phyloP scores from a whole-genome alignment of 2,888 invertebrate species.

The Trissoscelio sp. region DNA sequence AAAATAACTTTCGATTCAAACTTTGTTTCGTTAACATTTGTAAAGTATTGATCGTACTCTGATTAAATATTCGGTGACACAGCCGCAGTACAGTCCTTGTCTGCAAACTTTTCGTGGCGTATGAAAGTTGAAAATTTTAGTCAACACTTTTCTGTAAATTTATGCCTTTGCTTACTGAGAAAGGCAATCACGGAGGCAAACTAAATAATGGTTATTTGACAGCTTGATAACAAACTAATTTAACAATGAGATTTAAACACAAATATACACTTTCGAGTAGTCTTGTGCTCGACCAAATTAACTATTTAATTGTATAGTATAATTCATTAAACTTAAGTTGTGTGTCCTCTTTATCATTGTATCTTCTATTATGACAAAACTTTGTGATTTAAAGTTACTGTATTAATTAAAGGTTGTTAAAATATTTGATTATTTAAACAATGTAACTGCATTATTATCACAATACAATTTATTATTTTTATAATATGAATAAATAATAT shows the following conservation, averaged over 20 bases:
- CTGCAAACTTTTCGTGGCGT: slow-evolving; percentile 21
- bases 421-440: no score
- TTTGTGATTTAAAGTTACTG: slow-evolving; percentile 5
- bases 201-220: slow-evolving; percentile 61
- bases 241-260: slow-evolving; percentile 49
- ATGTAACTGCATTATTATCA: no score
- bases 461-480: no score
- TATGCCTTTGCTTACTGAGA: slow-evolving; percentile 33
- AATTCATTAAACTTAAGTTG: slow-evolving; percentile 37
- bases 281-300: slow-evolving; percentile 33
- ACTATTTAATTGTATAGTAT: slow-evolving; percentile 38
- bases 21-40: slow-evolving; percentile 55
- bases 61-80: slow-evolving; percentile 59
- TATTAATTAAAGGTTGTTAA: not conserved
- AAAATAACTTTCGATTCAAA: slow-evolving; percentile 39
- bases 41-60: slow-evolving; percentile 51
- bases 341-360: slow-evolving; percentile 13
- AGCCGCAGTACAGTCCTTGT: slow-evolving; percentile 25
- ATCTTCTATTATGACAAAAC: slow-evolving; percentile 14
- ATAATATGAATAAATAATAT: no score
- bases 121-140: slow-evolving; percentile 50
- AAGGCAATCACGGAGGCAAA: slow-evolving; percentile 34
- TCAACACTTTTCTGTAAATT: slow-evolving; percentile 45
- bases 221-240: slow-evolving; percentile 56
- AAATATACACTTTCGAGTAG: slow-evolving; percentile 15